A percentile compares a stretch with the other conserved stretches of the same genome.
These are phyloP conservation scores for Brachypteracias leptosomus DNA, from an alignment of 2,113 vertebrate genomes.

Conservation along the genomic window DNA sequence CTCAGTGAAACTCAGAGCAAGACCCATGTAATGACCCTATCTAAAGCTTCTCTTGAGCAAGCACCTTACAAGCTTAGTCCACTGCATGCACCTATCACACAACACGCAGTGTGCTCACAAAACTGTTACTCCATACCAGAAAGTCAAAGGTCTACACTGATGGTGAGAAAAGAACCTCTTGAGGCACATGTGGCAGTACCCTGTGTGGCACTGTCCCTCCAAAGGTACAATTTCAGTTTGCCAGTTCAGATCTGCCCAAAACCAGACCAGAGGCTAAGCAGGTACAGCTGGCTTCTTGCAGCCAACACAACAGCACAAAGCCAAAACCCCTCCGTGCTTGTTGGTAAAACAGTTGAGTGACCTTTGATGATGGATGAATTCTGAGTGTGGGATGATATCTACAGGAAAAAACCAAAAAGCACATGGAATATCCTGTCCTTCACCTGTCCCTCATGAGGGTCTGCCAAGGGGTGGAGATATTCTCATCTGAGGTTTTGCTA, in stretches of 20 bases:
- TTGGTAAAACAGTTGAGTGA: neutral
- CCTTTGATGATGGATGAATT: neutral
- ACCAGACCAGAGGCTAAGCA: neutral
- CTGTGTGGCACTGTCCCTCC: neutral
- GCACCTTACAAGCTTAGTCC: neutral
- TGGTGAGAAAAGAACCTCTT: neutral
- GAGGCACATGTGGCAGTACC: accelerated
- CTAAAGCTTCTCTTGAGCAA: neutral
- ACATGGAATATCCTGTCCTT: neutral
- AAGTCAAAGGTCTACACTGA: neutral
- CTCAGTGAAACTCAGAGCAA: neutral
- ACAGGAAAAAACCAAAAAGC: accelerated
- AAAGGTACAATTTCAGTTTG: neutral
- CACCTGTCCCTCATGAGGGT: neutral
- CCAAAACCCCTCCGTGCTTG: neutral
- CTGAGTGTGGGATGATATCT: neutral
- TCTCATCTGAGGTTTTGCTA: neutral
- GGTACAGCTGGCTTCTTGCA: neutral
- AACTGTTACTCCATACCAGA: neutral
- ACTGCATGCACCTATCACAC: neutral
- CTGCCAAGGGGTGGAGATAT: neutral
- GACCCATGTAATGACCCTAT: neutral
- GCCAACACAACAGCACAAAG: neutral
- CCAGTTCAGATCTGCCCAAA: neutral
- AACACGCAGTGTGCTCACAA: accelerated